Evolutionary conservation across 1,140 invertebrate species (phyloP), one percentile per base, ranked within the genome.

Genomic region (Brachionus koreanus): DNA sequence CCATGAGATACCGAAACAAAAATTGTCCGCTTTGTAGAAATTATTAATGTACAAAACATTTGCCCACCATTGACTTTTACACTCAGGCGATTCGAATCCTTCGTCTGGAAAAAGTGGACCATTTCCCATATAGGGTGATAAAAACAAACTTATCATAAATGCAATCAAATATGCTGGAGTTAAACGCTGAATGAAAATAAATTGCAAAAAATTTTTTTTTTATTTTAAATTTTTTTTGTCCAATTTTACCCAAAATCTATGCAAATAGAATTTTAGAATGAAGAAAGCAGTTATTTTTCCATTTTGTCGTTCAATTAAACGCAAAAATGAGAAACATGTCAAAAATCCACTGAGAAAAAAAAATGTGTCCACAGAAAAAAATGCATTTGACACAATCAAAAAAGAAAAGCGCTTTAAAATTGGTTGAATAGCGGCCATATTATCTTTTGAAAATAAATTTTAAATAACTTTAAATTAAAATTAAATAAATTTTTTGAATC

Each of bases 281-380:
- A 82, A 37, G 9, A 35, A 25, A 33, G 37, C 6, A 4, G 12
- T 49, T 29, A 82, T 12, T 52, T 82, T 65, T 19, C 12, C 19
- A 29, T 74, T 46, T 23, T 35, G 84, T 84, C 87, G 87, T n/a
- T 86, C 85, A 42, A 90, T 85, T 83, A 90, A 88, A 84, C 86
- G 87, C 84, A 92, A 57, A 83, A 89, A 87, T 3, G 90, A 85
- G 84, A 92, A 92, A 2, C 90, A 86, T 0, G 91, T 85, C 0
- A 92, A 86, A 2, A 92, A 86, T 57, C 92, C 92, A 84, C 92
- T 92, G 33, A 88, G 37, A 10, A 95, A 94, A 89, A 96, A 96
- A 89, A 96, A 96, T 7, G 94, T 94, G 87, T 95, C 94, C 23
- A 96, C 94, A 43, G 94, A 94, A 86, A 94, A 94, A 4, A 93